phyloP scores from a whole-genome alignment of 1,140 invertebrate species.

The Agraylea sexmaculata region DNA sequence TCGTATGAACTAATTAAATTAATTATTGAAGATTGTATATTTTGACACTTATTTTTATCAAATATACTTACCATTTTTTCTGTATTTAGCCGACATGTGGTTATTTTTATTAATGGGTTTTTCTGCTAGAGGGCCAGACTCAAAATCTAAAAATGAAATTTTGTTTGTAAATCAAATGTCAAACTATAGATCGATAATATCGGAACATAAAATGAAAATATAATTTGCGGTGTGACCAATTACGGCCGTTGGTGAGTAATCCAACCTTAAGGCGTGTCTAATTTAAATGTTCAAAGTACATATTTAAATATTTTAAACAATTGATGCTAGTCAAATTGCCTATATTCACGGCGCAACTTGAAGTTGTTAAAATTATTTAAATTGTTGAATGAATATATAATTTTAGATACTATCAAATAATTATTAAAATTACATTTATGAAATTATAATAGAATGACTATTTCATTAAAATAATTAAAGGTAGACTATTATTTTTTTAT shows the following conservation, averaged over 20 bases:
- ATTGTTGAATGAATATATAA: background rate
- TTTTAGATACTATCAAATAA: background rate
- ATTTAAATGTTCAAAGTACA: no score
- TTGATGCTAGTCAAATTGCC: no score
- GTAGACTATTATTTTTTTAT: background rate
- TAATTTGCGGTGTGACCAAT: no score
- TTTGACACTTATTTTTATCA: slow-evolving; percentile 1
- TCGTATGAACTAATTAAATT: slow-evolving; percentile 6
- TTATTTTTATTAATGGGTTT: background rate
- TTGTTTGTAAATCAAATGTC: no score
- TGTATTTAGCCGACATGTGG: background rate
- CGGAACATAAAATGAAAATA: no score
- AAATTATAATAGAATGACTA: background rate
- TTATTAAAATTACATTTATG: background rate
- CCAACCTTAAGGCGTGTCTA: no score
- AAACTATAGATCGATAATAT: no score
- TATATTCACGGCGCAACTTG: no score
- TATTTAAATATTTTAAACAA: no score
- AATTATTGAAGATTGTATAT: background rate
- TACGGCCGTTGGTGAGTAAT: no score
- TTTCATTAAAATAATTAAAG: background rate
- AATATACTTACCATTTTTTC: slow-evolving; percentile 3
- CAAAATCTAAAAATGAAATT: background rate
- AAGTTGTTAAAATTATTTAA: background rate
- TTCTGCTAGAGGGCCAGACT: background rate